These are phyloP conservation scores for Pseudoatta argentina DNA, from an alignment of 1,140 invertebrate genomes.

Conservation along the genomic window DNA sequence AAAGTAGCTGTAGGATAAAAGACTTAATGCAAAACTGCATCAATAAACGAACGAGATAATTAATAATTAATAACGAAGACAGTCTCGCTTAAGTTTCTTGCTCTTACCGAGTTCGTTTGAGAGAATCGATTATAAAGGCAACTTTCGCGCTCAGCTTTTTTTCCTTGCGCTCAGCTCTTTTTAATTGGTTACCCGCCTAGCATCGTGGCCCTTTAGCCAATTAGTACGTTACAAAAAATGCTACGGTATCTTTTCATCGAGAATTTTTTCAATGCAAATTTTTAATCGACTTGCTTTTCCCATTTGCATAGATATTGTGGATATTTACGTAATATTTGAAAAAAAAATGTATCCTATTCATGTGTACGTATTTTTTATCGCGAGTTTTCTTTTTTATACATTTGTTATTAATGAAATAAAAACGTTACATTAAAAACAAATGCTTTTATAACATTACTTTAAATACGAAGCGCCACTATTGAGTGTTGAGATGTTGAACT, in stretches of 20 bases:
- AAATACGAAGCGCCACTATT: no score
- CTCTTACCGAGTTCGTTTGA: slow-evolving; percentile 64
- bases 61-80: slow-evolving; percentile 59
- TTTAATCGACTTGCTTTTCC: slow-evolving; percentile 55
- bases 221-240: slow-evolving; percentile 80
- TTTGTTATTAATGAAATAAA: slow-evolving; percentile 18
- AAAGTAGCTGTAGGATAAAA: slow-evolving; percentile 14
- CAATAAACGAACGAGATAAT: slow-evolving; percentile 59
- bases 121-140: slow-evolving; percentile 73
- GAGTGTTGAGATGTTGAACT: no score
- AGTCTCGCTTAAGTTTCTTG: slow-evolving; percentile 47
- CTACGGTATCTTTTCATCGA: slow-evolving; percentile 54
- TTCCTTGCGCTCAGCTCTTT: slow-evolving; percentile 72
- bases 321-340: slow-evolving; percentile 32
- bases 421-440: slow-evolving; percentile 12
- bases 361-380: not conserved
- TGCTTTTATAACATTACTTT: not conserved
- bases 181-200: slow-evolving; percentile 71
- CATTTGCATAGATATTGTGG: slow-evolving; percentile 45
- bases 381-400: not conserved
- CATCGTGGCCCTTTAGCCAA: slow-evolving; percentile 79
- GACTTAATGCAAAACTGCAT: slow-evolving; percentile 56
- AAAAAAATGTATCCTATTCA: slow-evolving; percentile 3
- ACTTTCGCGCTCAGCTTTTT: slow-evolving; percentile 72
- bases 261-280: slow-evolving; percentile 69